These are phyloP conservation scores for Aythya baeri DNA, from an alignment of 2,113 vertebrate species.

Conservation along the genomic window DNA sequence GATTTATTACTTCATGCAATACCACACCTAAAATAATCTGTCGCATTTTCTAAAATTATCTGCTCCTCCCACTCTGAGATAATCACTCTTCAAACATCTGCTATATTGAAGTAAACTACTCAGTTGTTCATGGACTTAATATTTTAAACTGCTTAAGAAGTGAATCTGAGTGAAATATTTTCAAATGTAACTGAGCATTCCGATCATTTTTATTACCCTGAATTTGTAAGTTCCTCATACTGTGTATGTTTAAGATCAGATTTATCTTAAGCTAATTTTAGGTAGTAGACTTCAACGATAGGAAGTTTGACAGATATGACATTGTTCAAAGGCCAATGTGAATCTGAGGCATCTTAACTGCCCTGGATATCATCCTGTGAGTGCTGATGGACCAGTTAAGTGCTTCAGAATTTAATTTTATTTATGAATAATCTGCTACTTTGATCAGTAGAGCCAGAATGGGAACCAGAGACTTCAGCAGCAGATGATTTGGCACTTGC, in stretches of 20 bases:
- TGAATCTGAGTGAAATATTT: background rate
- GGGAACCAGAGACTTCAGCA: background rate
- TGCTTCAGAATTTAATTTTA: background rate
- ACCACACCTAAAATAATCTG: background rate
- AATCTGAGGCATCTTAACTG: background rate
- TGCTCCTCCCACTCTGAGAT: background rate
- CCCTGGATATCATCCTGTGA: background rate
- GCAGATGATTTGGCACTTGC: background rate
- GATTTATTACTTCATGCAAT: background rate
- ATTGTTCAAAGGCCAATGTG: background rate
- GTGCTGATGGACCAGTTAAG: background rate
- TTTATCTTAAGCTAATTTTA: background rate
- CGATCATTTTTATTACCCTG: background rate
- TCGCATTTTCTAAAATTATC: background rate
- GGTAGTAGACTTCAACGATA: background rate
- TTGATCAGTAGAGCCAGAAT: background rate
- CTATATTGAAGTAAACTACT: background rate
- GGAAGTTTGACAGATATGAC: background rate
- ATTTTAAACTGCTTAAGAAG: background rate
- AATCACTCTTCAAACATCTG: background rate
- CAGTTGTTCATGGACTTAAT: background rate
- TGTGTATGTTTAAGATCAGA: fast-evolving
- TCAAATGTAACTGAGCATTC: background rate
- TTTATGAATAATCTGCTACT: background rate
- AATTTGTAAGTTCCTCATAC: background rate